Evolutionary conservation across 2,113 vertebrate genomes (phyloP).

Genomic region (Corythaixoides concolor): DNA sequence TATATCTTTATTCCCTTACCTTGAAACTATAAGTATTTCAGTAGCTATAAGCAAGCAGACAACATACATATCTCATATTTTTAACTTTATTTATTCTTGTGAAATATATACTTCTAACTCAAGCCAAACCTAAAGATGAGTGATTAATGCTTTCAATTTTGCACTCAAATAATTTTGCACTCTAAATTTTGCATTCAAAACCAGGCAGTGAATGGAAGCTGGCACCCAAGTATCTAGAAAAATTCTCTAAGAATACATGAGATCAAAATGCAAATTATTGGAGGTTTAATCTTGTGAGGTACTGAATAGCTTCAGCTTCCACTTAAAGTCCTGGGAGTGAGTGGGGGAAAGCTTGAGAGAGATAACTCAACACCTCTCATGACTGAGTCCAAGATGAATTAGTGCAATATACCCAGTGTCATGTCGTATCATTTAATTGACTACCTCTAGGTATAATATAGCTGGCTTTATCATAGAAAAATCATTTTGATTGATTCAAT

Average conservation of each 20-base stretch:
- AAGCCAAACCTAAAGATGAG: background rate
- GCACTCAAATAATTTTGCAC: background rate
- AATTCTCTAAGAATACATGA: background rate
- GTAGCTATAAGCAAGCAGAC: background rate
- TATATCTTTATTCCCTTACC: background rate
- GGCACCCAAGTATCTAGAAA: background rate
- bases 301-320: background rate
- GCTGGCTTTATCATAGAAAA: slow-evolving; percentile 41
- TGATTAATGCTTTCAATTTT: background rate
- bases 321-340: background rate
- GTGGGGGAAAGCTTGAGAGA: background rate
- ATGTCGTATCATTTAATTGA: slow-evolving; percentile 55
- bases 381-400: slow-evolving; percentile 41
- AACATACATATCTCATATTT: background rate
- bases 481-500: slow-evolving; percentile 52
- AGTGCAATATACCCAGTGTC: slow-evolving; percentile 33
- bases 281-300: background rate
- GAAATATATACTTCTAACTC: background rate
- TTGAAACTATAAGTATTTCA: background rate
- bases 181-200: background rate
- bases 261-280: background rate
- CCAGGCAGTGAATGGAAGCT: background rate
- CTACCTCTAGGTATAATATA: slow-evolving; percentile 38
- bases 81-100: background rate
- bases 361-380: background rate